Base-by-base conservation (phyloP, 2,888 invertebrate genomes). In the Aethes cnicana region DNA sequence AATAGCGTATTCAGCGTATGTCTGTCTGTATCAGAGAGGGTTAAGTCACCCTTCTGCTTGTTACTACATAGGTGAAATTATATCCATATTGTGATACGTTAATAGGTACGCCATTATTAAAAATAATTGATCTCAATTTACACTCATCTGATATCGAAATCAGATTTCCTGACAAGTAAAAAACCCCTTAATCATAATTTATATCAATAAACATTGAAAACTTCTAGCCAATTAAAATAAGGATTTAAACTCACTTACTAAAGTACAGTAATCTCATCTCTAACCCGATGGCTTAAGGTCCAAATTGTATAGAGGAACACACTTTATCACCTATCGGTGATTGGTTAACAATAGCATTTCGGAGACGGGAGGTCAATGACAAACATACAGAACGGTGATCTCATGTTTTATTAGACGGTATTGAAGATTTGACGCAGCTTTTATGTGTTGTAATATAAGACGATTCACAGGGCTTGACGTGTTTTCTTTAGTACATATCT, bases 141-240 rank as follows among this genome's bases (percentile, higher is more conserved):
- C 11, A 11, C 11, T 28, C 28, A 6, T 28, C 28, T 28, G 28
- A 11, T 16, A n/a, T n/a, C n/a, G n/a, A n/a, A n/a, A n/a, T n/a
- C n/a, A n/a, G n/a, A n/a, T n/a, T n/a, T n/a, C n/a, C n/a, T n/a
- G n/a, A n/a, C n/a, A n/a, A 33, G 17, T n/a, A 14, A n/a, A 33
- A 26, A 17, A 17, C 14, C 33, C 5, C 16, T 33, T 8, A 33
- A 33, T 33, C 33, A 17, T 33, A 33, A 14, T 28, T 28, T 28
- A 33, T 16, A 32, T 32, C 17, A 32, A 32, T 33, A 33, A 33
- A 33, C 33, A 17, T 33, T 33, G n/a, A 17, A 33, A 33, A 33
- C 14, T 33, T 33, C 7, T 11, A 33, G 14, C 14, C 33, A 17
- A 33, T 17, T 14, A 7, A 0, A 14, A 9, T 12, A 28, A 28